Percentiles rank a stretch among this genome's conserved stretches.
phyloP scores from a whole-genome alignment of 2,113 vertebrate species.

The Nothobranchius furzeri region DNA sequence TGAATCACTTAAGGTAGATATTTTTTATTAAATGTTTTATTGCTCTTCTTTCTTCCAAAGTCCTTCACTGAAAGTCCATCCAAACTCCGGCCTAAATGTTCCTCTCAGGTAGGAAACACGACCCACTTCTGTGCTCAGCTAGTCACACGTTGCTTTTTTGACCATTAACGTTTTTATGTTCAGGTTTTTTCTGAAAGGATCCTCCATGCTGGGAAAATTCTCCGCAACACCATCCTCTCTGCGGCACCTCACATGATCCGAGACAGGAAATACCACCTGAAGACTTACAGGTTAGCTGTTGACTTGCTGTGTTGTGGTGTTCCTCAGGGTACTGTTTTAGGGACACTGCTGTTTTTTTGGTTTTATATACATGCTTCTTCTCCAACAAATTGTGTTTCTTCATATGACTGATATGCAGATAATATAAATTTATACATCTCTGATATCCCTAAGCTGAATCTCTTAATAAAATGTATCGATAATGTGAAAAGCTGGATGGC shows the following conservation, averaged over 20 bases:
- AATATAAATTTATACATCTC: too few species aligned
- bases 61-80: slow-evolving; percentile 88
- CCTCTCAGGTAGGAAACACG: slow-evolving; percentile 86
- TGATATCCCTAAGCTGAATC: too few species aligned
- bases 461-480: too few species aligned
- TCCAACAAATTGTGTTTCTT: too few species aligned
- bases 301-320: too few species aligned
- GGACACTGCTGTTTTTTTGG: too few species aligned
- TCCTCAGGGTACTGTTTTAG: too few species aligned
- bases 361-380: too few species aligned
- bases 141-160: not conserved
- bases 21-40: slow-evolving; percentile 51
- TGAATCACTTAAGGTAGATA: slow-evolving; percentile 10
- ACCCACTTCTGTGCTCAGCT: slow-evolving; percentile 21
- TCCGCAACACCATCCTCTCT: slow-evolving; percentile 89
- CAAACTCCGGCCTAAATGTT: slow-evolving; percentile 86
- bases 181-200: slow-evolving; percentile 97
- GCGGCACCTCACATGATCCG: slow-evolving; percentile 95
- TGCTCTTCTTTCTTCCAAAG: slow-evolving; percentile 90
- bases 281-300: slow-evolving; percentile 88
- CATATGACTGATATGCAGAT: too few species aligned
- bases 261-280: slow-evolving; percentile 97
- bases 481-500: too few species aligned
- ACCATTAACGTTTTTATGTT: slow-evolving; percentile 2
- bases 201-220: slow-evolving; percentile 88